Evolutionary conservation across 2,888 invertebrate genomes (phyloP).

Genomic region (Phytoseiulus persimilis): DNA sequence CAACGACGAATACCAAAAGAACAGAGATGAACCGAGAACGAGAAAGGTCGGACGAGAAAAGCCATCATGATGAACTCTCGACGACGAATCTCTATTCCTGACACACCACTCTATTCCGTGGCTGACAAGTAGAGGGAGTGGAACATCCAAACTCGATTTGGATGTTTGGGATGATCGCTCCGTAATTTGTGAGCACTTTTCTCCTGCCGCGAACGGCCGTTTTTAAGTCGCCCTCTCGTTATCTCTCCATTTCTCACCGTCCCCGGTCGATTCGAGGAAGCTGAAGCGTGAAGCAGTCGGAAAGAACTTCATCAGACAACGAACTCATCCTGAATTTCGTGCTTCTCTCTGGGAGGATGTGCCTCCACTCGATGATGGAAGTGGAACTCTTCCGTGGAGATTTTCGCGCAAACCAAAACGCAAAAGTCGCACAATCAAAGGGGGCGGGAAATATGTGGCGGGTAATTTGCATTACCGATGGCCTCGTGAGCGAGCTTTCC

Average conservation of each 20-base stretch:
- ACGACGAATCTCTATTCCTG: not conserved
- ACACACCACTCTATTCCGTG: not conserved
- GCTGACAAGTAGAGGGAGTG: not conserved
- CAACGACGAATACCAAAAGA: not conserved
- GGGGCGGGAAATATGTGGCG: no score
- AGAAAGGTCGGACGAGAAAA: not conserved
- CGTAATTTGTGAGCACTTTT: slow-evolving; percentile 5
- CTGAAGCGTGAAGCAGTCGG: no score
- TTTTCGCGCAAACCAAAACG: not conserved
- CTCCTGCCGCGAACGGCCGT: not conserved
- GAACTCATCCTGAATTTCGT: no score
- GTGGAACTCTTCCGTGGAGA: no score
- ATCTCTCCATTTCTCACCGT: not conserved
- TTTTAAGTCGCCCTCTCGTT: not conserved
- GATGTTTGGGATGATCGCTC: not conserved
- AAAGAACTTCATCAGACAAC: no score
- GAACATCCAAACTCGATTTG: slow-evolving; percentile 5
- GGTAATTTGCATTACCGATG: not conserved
- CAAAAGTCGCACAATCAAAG: not conserved
- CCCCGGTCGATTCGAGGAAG: no score
- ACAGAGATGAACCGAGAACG: not conserved
- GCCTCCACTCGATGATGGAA: no score
- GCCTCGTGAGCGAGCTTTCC: not conserved
- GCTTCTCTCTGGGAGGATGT: no score
- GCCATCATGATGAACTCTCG: not conserved